Evolutionary conservation across 2,797 vertebrate species (phyloP).

Genomic region (Hozukius guyotensis): DNA sequence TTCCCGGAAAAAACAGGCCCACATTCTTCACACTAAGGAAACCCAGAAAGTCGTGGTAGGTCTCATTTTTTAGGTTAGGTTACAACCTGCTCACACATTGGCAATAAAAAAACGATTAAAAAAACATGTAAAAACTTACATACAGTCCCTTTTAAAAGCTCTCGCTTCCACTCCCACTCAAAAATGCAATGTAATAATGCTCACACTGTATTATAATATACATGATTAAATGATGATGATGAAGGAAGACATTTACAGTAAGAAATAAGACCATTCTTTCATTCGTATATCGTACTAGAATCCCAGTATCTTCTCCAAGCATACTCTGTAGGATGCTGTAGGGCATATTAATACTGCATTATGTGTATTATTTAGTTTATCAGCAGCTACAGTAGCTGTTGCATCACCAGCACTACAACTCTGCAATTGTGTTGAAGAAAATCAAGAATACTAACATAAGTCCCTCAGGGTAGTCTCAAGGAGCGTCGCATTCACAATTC

Average conservation of each 20-base stretch:
- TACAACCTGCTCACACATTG: neutral
- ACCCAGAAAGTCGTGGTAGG: neutral
- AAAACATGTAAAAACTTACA: too few relatives aligned
- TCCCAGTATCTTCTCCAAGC: neutral
- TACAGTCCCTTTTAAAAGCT: too few relatives aligned
- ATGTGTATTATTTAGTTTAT: constrained; percentile 29
- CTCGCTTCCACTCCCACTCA: neutral
- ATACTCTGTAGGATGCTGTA: neutral
- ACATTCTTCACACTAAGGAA: neutral
- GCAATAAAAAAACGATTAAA: too few relatives aligned
- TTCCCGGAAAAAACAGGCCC: neutral
- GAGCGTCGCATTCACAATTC: neutral
- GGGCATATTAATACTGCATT: constrained; percentile 25
- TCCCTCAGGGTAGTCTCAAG: neutral
- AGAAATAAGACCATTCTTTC: neutral
- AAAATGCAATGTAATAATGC: neutral
- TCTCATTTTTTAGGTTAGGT: neutral
- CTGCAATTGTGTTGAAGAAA: neutral
- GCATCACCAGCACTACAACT: constrained; percentile 14
- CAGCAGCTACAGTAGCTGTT: neutral
- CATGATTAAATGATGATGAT: neutral
- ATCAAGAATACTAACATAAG: neutral
- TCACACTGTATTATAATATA: neutral
- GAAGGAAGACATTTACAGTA: neutral
- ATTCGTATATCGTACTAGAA: neutral